phyloP scores from a whole-genome alignment of 2,797 vertebrate species.

The Eulemur rubriventer region DNA sequence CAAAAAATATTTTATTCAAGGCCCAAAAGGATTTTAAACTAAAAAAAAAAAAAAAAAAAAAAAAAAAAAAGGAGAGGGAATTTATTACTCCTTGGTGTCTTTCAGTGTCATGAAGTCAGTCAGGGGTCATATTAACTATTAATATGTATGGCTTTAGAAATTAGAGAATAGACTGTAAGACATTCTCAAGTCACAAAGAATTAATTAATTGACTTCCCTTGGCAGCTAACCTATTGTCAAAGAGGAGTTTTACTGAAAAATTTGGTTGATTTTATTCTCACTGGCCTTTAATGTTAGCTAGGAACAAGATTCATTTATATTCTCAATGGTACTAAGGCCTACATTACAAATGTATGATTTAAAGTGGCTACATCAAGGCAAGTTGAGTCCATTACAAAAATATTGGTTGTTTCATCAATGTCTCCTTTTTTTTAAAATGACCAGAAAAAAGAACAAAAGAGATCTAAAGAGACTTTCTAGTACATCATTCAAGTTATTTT shows the following conservation, averaged over 20 bases:
- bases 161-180: background rate
- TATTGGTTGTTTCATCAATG: background rate
- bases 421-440: background rate
- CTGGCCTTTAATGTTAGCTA: background rate
- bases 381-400: conserved; percentile 26
- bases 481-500: background rate
- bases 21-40: too few species aligned
- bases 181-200: conserved; percentile 3
- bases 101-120: background rate
- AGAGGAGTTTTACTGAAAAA: background rate
- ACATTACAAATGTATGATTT: background rate
- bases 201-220: background rate
- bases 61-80: background rate
- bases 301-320: background rate
- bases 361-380: background rate
- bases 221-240: background rate
- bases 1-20: too few species aligned
- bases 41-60: too few species aligned
- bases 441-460: background rate
- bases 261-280: conserved; percentile 9
- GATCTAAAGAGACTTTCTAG: background rate
- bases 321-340: background rate
- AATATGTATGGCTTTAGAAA: background rate
- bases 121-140: background rate
- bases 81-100: background rate